phyloP scores from a whole-genome alignment of 2,113 vertebrate genomes.

The Brachyhypopomus gauderio region DNA sequence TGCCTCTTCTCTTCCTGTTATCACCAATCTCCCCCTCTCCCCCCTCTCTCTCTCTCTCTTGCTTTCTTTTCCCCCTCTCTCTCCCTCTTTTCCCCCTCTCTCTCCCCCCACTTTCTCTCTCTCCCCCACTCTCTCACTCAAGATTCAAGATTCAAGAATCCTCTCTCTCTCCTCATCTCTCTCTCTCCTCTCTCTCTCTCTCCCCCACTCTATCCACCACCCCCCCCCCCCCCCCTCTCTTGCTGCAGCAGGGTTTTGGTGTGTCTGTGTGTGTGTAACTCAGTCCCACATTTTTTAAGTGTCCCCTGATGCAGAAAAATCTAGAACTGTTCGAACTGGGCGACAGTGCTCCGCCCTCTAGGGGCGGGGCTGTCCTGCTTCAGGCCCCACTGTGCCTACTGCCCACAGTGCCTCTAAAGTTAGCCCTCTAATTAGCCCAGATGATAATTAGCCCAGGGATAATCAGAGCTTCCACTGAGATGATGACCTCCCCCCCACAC shows the following conservation, averaged over 20 bases:
- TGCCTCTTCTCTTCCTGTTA: constrained; percentile 13
- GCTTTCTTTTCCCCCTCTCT: too few relatives aligned
- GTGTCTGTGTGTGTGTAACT: constrained; percentile 12
- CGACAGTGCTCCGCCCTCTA: constrained; percentile 25
- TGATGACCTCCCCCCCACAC: neutral
- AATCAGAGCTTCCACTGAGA: constrained; percentile 56
- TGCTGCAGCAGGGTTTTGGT: neutral
- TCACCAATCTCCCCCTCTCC: neutral
- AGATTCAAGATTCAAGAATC: too few relatives aligned
- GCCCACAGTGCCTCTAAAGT: constrained; percentile 68
- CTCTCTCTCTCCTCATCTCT: too few relatives aligned
- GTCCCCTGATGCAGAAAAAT: constrained; percentile 45
- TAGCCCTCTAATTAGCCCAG: constrained; percentile 78
- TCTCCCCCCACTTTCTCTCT: too few relatives aligned
- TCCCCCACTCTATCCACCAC: too few relatives aligned
- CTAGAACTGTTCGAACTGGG: constrained; percentile 50
- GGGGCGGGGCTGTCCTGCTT: constrained; percentile 56
- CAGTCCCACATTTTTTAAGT: neutral
- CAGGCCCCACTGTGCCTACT: too few relatives aligned
- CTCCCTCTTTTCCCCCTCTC: neutral
- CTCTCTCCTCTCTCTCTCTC: neutral
- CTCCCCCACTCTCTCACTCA: too few relatives aligned
- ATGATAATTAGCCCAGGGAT: constrained; percentile 74
- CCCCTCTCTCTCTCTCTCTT: neutral
- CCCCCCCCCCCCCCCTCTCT: neutral